A percentile compares a stretch with the other conserved stretches of the same genome.
These are phyloP conservation scores for Poecilobothrus nobilitatus DNA, from an alignment of 2,888 invertebrate genomes.

Conservation along the genomic window DNA sequence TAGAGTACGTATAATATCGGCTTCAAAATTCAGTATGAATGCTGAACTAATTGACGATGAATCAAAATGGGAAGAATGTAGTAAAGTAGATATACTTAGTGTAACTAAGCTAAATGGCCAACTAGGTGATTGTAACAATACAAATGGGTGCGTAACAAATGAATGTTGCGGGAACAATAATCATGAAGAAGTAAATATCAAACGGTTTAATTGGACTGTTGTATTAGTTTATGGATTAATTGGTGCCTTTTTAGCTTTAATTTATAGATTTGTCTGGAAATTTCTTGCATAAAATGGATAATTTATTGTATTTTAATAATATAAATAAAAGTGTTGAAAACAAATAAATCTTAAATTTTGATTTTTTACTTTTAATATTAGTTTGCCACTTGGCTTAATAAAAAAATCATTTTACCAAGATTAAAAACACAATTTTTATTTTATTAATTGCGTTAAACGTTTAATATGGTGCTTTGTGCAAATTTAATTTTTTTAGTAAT, in stretches of 20 bases:
- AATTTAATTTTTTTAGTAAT: background rate
- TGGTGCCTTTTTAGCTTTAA: background rate
- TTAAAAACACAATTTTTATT: background rate
- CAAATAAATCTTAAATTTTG: too few relatives aligned
- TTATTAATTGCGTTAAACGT: background rate
- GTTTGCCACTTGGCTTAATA: too few relatives aligned
- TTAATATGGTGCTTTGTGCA: background rate
- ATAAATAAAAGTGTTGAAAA: too few relatives aligned
- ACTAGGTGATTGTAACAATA: background rate
- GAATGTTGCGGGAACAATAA: background rate
- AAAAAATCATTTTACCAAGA: background rate
- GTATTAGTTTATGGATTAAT: background rate
- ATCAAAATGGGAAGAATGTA: conserved; percentile 47
- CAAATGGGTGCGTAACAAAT: conserved; percentile 7
- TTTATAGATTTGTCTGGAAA: conserved; percentile 9
- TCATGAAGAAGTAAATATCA: background rate
- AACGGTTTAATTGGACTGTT: background rate
- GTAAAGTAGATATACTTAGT: conserved; percentile 9
- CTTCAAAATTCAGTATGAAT: conserved; percentile 70
- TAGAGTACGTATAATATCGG: conserved; percentile 60
- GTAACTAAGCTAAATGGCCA: background rate
- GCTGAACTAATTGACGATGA: conserved; percentile 56
- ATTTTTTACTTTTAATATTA: too few relatives aligned
- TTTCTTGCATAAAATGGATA: background rate
- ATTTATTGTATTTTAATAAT: too few relatives aligned